phyloP scores from a whole-genome alignment of 1,140 invertebrate genomes.

The Drosophila santomea region DNA sequence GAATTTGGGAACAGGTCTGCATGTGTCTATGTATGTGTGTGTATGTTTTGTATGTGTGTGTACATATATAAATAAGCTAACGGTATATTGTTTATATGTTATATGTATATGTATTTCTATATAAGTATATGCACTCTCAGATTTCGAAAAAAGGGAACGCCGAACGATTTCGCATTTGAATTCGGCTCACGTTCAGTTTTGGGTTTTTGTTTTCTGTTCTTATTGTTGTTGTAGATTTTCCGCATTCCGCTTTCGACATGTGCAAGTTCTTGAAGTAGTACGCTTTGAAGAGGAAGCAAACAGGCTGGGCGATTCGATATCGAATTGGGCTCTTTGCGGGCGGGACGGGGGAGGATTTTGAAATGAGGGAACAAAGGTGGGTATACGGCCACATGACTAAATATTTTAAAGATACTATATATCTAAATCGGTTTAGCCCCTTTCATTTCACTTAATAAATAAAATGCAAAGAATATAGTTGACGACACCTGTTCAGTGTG shows the following conservation, averaged over 20 bases:
- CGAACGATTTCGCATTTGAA: conserved; percentile 24
- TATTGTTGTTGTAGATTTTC: conserved; percentile 9
- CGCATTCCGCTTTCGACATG: conserved; percentile 18
- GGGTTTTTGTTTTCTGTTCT: conserved; percentile 3
- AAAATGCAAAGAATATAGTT: conserved; percentile 77
- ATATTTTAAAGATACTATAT: conserved; percentile 58
- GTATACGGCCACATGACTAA: conserved; percentile 61
- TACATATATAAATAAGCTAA: conserved; percentile 81
- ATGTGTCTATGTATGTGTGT: conserved; percentile 45
- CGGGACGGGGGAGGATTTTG: background rate
- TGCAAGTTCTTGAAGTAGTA: conserved; percentile 13
- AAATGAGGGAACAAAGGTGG: conserved; percentile 12
- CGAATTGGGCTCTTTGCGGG: too few relatives aligned
- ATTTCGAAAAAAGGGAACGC: conserved; percentile 44
- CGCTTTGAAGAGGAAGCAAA: conserved; percentile 19
- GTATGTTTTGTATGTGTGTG: conserved; percentile 55
- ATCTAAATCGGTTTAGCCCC: conserved; percentile 56
- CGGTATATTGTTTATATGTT: conserved; percentile 77
- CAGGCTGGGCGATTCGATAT: background rate
- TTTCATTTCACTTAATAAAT: conserved; percentile 65
- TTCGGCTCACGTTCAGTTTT: conserved; percentile 25
- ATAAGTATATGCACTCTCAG: conserved; percentile 62
- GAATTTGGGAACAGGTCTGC: conserved; percentile 22
- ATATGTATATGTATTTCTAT: conserved; percentile 53
- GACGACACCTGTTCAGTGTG: conserved; percentile 39